Base-by-base conservation (phyloP, 2,888 invertebrate species). In the Furcula furcula region DNA sequence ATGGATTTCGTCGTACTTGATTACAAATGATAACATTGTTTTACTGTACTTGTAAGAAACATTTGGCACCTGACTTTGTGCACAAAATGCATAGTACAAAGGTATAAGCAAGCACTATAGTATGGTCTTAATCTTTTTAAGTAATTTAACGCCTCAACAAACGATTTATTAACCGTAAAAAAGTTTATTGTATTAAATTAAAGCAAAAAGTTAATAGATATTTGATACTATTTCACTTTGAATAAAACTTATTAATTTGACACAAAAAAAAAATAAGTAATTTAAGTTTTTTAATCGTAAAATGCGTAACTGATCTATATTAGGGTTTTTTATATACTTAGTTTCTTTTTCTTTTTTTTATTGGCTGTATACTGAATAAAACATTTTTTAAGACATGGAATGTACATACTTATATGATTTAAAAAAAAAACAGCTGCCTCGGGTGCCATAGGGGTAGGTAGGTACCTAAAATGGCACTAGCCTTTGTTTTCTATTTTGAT, bases 11-110 rank as follows among this genome's bases (percentile, higher is more conserved):
- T 4, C 1, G 10, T 16, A n/a, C n/a, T 26, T 25, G 29, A 37
- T n/a, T n/a, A n/a, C n/a, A n/a, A n/a, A n/a, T n/a, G n/a, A n/a
- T n/a, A n/a, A n/a, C n/a, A n/a, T n/a, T n/a, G n/a, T n/a, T n/a
- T n/a, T n/a, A n/a, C n/a, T n/a, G 31, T 38, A 38, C 26, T 35
- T 40, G 36, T 34, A 38, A 35, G 42, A 34, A 42, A 40, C 43
- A 41, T 28, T 57, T 44, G 38, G 34, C 50, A 54, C 55, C 55
- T 62, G 57, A 56, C 50, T 51, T 43, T 53, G 49, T 46, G 34
- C 34, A 29, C 36, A 38, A 43, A 50, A 46, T 35, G 45, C 30
- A 34, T 15, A 3, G 29, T 9, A 43, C 36, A 58, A 55, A 51
- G 32, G 49, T 41, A n/a, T n/a, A n/a, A n/a, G 44, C 20, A 44